Conservation (phyloP, 2,797 vertebrate genomes). For the Lacerta viridis region DNA sequence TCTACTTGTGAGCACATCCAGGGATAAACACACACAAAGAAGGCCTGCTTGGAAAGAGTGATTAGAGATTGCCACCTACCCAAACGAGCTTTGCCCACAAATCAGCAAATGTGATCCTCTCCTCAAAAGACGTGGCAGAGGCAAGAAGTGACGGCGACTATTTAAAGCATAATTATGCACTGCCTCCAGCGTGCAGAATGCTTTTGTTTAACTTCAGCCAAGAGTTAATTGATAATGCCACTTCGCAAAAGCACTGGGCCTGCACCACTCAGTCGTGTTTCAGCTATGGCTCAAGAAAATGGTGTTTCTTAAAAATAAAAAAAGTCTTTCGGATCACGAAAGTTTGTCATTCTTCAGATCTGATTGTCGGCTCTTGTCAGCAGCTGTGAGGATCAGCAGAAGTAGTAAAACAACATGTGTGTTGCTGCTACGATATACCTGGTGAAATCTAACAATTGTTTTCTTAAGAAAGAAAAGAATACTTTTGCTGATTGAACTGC, state of each 20-base stretch:
- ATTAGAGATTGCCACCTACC: slow-evolving; percentile 40
- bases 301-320: slow-evolving; percentile 32
- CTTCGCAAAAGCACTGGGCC: slow-evolving; percentile 20
- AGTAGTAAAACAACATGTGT: slow-evolving; percentile 52
- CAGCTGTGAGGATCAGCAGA: slow-evolving; percentile 60
- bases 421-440: slow-evolving; percentile 8
- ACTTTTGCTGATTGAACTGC: background rate
- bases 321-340: slow-evolving; percentile 41
- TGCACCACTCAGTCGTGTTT: slow-evolving; percentile 56
- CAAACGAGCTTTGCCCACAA: slow-evolving; percentile 41
- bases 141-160: slow-evolving; percentile 39
- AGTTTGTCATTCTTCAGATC: slow-evolving; percentile 43
- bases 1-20: slow-evolving; percentile 25
- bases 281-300: slow-evolving; percentile 54
- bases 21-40: slow-evolving; percentile 34
- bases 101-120: slow-evolving; percentile 38
- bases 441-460: slow-evolving; percentile 48
- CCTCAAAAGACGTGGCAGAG: slow-evolving; percentile 46
- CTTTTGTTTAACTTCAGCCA: slow-evolving; percentile 54
- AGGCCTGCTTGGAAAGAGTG: slow-evolving; percentile 28
- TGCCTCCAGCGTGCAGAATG: slow-evolving; percentile 21
- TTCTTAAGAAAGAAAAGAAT: slow-evolving; percentile 20
- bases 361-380: slow-evolving; percentile 41
- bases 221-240: background rate
- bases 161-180: slow-evolving; percentile 50